A percentile compares a stretch with the other conserved stretches of the same genome.
Conservation (phyloP, 2,797 vertebrate species). For the Smutsia gigantea region DNA sequence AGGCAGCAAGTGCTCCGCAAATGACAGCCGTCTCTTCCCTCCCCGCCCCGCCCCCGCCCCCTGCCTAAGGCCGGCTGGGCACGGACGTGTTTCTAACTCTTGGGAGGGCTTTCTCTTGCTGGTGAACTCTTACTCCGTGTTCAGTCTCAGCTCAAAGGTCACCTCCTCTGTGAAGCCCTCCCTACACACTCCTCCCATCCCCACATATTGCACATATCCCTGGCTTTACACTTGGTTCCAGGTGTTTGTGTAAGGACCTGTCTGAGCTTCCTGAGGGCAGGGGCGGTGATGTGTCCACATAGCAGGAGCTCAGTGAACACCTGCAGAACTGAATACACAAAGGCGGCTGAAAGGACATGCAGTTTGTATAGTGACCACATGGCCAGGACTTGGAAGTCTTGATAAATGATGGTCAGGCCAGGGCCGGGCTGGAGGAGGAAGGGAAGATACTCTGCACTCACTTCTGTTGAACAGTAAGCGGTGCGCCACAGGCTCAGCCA, state of each 20-base stretch:
- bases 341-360: background rate
- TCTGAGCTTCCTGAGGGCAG: background rate
- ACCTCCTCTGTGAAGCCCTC: constrained; percentile 19
- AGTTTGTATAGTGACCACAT: background rate
- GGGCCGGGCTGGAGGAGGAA: background rate
- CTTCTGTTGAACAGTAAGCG: background rate
- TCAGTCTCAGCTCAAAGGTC: background rate
- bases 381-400: background rate
- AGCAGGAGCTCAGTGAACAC: background rate
- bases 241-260: background rate
- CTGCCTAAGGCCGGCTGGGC: background rate
- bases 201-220: background rate
- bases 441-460: background rate
- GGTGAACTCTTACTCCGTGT: background rate
- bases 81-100: background rate
- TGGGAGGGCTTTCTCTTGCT: background rate
- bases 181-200: background rate
- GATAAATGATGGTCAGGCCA: background rate
- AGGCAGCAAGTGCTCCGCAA: background rate
- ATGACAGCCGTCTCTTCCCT: background rate
- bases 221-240: background rate
- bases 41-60: no score
- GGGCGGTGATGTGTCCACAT: background rate
- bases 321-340: background rate
- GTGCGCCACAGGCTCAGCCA: background rate